Percentiles rank a stretch among this genome's conserved stretches.
phyloP scores from a whole-genome alignment of 30 jellyfish, hydroid and myxozoan genomes.

The Nemopilema nomurai region DNA sequence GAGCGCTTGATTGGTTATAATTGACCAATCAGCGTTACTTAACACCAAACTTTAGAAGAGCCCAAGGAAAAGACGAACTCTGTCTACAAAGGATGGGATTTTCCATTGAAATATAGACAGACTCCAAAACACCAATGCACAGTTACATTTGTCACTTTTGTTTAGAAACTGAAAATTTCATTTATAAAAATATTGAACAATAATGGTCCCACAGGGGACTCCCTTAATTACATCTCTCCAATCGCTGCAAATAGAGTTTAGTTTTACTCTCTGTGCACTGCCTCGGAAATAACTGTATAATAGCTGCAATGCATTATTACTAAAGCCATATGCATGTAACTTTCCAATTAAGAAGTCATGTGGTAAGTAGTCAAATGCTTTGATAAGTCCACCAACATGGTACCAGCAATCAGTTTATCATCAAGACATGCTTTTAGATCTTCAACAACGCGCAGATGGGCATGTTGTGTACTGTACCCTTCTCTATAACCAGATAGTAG shows the following conservation, averaged over 20 bases:
- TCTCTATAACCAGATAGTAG: constrained; percentile 4
- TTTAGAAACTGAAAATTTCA: neutral
- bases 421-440: constrained; percentile 26
- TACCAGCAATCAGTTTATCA: constrained; percentile 28
- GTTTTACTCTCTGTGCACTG: constrained; percentile 16
- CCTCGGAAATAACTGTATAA: constrained; percentile 29
- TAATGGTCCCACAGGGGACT: constrained; percentile 2
- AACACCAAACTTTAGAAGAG: too few relatives aligned
- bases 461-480: constrained; percentile 34
- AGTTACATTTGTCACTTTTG: constrained; percentile 16
- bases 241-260: constrained; percentile 3
- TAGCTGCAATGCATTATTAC: constrained; percentile 16
- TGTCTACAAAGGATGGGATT: too few relatives aligned
- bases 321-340: constrained; percentile 47
- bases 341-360: constrained; percentile 39
- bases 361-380: constrained; percentile 40
- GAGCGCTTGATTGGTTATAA: too few relatives aligned
- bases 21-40: too few relatives aligned
- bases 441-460: constrained; percentile 21
- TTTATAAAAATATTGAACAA: neutral
- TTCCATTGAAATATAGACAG: too few relatives aligned
- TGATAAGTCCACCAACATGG: constrained; percentile 14
- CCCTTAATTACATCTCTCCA: constrained; percentile 25
- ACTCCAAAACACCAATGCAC: too few relatives aligned
- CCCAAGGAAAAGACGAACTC: too few relatives aligned